Conservation (phyloP, 1,140 invertebrate genomes). For the Drosophila arawakana region DNA sequence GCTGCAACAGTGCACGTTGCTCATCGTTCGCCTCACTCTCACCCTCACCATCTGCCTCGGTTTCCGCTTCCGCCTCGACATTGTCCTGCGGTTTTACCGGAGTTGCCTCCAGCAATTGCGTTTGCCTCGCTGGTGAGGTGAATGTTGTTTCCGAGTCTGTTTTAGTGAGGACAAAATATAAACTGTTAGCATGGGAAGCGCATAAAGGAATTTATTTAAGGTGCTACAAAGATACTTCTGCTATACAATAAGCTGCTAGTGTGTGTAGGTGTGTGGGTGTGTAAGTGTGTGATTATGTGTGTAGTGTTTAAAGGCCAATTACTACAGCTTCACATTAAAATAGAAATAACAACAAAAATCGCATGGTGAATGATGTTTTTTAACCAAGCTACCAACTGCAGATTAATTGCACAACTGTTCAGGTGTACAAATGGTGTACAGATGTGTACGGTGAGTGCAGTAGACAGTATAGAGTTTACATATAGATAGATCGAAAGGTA, state of each 20-base stretch:
- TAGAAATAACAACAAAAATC: conserved; percentile 24
- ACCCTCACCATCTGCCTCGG: conserved; percentile 52
- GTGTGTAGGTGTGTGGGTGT: conserved; percentile 26
- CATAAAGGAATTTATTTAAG: not conserved
- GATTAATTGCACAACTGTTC: conserved; percentile 1
- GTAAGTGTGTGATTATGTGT: conserved; percentile 5
- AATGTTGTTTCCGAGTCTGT: conserved; percentile 83
- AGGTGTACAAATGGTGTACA: conserved; percentile 10
- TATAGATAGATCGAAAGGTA: not conserved
- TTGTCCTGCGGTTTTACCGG: conserved; percentile 35
- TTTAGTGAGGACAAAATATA: not conserved
- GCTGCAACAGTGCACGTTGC: conserved; percentile 57
- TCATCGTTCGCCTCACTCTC: conserved; percentile 62
- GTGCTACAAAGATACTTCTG: conserved; percentile 40
- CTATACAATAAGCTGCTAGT: conserved; percentile 64
- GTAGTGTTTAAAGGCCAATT: conserved; percentile 43
- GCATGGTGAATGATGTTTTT: not conserved
- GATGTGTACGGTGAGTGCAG: conserved; percentile 20
- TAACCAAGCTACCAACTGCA: conserved; percentile 9
- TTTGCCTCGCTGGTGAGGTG: conserved; percentile 69
- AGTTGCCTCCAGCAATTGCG: conserved; percentile 27
- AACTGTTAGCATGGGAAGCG: conserved; percentile 21
- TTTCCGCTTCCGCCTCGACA: conserved; percentile 5
- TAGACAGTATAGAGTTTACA: not conserved
- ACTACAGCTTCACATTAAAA: conserved; percentile 53